phyloP scores from a whole-genome alignment of 2,888 invertebrate genomes.

The Scaptomyza caliginosa region DNA sequence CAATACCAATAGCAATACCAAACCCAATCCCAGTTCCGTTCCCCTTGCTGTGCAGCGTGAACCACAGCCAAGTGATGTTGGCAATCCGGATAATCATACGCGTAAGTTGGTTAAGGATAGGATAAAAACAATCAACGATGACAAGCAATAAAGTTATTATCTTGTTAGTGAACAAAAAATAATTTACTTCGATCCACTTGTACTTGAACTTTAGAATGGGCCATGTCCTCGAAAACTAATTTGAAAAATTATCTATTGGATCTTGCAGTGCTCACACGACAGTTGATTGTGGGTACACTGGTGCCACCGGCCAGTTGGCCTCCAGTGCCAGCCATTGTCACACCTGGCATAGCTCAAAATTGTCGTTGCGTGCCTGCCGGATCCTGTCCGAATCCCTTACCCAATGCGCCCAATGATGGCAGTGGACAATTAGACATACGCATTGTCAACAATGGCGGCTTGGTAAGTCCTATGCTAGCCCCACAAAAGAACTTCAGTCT shows the following conservation, averaged over 20 bases:
- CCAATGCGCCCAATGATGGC: slow-evolving; percentile 83
- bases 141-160: not conserved
- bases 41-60: slow-evolving; percentile 20
- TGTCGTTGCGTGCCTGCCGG: slow-evolving; percentile 83
- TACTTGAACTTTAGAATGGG: not conserved
- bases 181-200: not conserved
- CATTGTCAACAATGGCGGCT: slow-evolving; percentile 86
- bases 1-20: not conserved
- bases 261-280: slow-evolving; percentile 70
- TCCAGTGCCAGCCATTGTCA: slow-evolving; percentile 51
- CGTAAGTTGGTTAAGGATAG: slow-evolving; percentile 36
- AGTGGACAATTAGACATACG: slow-evolving; percentile 87
- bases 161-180: too few relatives aligned
- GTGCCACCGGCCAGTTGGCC: slow-evolving; percentile 54
- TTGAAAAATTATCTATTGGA: not conserved
- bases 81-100: slow-evolving; percentile 51
- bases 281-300: slow-evolving; percentile 72
- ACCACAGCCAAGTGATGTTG: slow-evolving; percentile 56
- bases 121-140: too few relatives aligned
- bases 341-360: slow-evolving; percentile 47
- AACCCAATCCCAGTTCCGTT: not conserved
- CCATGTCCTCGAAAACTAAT: not conserved
- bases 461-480: slow-evolving; percentile 33
- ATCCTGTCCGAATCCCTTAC: slow-evolving; percentile 77
- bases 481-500: not conserved